Base-by-base conservation (phyloP, 2,888 invertebrate genomes). In the Chloroclystis v-ata region DNA sequence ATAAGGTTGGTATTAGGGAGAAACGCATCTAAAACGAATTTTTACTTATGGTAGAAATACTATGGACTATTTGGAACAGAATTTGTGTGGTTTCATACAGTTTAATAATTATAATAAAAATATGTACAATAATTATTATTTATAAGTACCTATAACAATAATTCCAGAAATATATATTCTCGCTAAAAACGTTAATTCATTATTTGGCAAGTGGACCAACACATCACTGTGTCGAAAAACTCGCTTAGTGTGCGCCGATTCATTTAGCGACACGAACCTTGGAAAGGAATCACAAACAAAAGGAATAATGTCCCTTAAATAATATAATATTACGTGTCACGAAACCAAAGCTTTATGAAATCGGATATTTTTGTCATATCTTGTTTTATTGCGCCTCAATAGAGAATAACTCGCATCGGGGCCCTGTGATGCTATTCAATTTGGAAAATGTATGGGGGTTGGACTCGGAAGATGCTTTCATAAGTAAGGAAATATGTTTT, bases 281-380 rank as follows among this genome's bases (percentile, higher is more conserved):
- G 65, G 67, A 67, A 68, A 68, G 65, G 69, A 69, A 71, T 69
- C 70, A 69, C 76, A 77, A 72, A 81, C 81, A 82, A 85, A 83
- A 74, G 75, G 60, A 71, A 81, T 79, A 78, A 82, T 81, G 84
- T 81, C 80, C 80, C 69, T 80, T 80, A 78, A 81, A 83, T 66
- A 69, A 71, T 84, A 85, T 86, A 85, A 86, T 85, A 85, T 84
- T 82, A 85, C 78, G 72, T 79, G 81, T 83, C 81, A 82, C 76
- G 82, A 80, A 82, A 82, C 80, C 78, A 81, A 82, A 82, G 80
- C 86, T 87, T 82, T 87, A 86, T 87, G 89, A 87, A 88, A 89
- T 78, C 78, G 62, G 88, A 89, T 88, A 88, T 83, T 86, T 86
- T 87, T 89, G 88, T 88, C 89, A 89, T 88, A 88, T 86, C 84